Conservation (phyloP, 2,113 vertebrate genomes). For the Rattus rattus region DNA sequence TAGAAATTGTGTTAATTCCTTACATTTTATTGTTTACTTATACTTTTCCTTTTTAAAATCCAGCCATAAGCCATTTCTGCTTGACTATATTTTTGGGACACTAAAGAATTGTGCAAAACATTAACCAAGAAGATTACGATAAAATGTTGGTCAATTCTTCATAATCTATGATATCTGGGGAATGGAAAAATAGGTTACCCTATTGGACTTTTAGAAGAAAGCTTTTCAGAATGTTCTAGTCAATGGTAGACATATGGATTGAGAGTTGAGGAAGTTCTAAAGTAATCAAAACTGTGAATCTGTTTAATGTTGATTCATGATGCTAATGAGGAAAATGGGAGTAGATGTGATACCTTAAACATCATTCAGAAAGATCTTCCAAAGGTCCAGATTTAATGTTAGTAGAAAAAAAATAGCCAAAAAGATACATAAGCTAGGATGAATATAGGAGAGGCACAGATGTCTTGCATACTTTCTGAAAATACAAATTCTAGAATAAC, state of each 20-base stretch:
- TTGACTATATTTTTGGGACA: not conserved
- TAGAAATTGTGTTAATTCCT: not conserved
- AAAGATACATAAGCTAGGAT: conserved; percentile 56
- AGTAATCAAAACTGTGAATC: not conserved
- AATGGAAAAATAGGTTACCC: not conserved
- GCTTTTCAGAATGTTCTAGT: not conserved
- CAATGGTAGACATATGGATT: not conserved
- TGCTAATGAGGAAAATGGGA: not conserved
- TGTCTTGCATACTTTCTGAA: conserved; percentile 72
- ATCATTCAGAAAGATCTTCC: not conserved
- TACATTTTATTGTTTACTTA: not conserved
- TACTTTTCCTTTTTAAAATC: not conserved
- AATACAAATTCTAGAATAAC: conserved; percentile 72
- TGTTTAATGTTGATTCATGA: not conserved
- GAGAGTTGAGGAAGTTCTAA: not conserved
- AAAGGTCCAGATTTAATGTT: not conserved
- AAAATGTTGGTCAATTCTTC: conserved; percentile 2
- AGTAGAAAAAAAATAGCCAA: not conserved
- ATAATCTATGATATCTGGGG: not conserved
- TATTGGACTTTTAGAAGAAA: conserved; percentile 1
- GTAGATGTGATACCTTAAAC: not conserved
- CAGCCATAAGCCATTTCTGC: not conserved
- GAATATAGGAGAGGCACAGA: conserved; percentile 70
- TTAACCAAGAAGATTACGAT: not conserved
- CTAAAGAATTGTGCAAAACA: not conserved